These are phyloP conservation scores for Halcyon malimbica DNA, from an alignment of 2,113 vertebrate species.

Conservation along the genomic window DNA sequence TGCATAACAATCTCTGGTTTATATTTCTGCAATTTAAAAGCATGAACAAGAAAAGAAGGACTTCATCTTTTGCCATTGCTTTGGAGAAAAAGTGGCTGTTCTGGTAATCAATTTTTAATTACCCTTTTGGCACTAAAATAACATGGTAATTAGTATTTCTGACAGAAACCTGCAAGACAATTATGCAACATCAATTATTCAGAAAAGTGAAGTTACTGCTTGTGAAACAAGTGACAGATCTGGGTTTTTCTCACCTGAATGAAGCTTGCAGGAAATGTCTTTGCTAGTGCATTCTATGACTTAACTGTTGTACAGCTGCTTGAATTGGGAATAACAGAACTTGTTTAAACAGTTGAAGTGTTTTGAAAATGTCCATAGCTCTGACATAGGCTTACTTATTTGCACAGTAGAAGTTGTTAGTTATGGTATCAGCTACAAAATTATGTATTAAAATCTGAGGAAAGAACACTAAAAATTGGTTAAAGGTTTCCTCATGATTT, in stretches of 20 bases:
- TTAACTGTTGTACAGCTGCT: neutral
- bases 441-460: neutral
- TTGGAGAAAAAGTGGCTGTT: slow-evolving; percentile 4
- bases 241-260: neutral
- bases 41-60: neutral
- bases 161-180: slow-evolving; percentile 28
- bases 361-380: neutral
- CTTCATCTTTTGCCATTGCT: neutral
- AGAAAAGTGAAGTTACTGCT: neutral
- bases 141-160: slow-evolving; percentile 35
- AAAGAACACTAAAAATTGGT: neutral
- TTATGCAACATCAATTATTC: slow-evolving; percentile 25
- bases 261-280: neutral
- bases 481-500: neutral
- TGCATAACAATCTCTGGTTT: neutral
- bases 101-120: slow-evolving; percentile 15
- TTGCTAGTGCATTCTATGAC: neutral
- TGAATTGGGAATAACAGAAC: neutral
- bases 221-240: neutral
- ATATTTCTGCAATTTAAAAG: neutral
- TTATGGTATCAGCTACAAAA: neutral
- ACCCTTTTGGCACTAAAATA: slow-evolving; percentile 3
- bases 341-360: neutral
- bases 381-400: neutral
- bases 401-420: neutral